A percentile compares a stretch with the other conserved stretches of the same genome.
These are phyloP conservation scores for Asteroscopus sphinx DNA, from an alignment of 2,888 invertebrate species.

Conservation along the genomic window DNA sequence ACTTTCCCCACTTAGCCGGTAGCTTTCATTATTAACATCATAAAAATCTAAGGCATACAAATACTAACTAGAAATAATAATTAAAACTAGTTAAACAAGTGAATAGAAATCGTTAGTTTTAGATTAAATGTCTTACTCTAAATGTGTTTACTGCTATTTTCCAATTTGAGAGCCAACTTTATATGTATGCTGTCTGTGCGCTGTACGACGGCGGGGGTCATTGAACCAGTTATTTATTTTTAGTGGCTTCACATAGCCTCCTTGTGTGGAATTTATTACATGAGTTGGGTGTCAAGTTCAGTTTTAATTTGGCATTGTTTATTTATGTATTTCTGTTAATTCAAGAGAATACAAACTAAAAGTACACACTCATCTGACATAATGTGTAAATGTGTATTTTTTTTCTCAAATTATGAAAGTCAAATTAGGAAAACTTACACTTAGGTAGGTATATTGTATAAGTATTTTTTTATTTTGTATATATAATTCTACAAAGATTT, in stretches of 20 bases:
- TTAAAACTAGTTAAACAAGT: conserved; percentile 36
- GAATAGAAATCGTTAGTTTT: conserved; percentile 21
- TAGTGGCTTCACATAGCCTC: conserved; percentile 16
- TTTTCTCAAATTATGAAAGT: neutral
- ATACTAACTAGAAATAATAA: conserved; percentile 12
- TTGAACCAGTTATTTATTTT: conserved; percentile 30
- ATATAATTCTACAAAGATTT: too few species aligned
- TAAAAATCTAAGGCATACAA: conserved; percentile 17
- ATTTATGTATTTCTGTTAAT: conserved; percentile 13
- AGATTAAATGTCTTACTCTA: neutral
- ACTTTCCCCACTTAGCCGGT: conserved; percentile 24
- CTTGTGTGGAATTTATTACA: conserved; percentile 19
- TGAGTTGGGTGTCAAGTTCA: conserved; percentile 22
- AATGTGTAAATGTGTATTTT: neutral
- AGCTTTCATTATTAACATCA: conserved; percentile 26
- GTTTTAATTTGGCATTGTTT: conserved; percentile 30
- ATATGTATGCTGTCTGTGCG: neutral
- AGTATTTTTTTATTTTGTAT: too few species aligned
- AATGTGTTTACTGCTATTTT: conserved; percentile 5
- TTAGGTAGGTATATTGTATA: too few species aligned
- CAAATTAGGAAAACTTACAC: too few species aligned
- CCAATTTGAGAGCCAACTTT: neutral
- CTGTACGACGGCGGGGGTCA: conserved; percentile 10
- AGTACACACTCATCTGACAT: neutral
- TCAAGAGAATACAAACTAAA: neutral